A percentile compares a stretch with the other conserved stretches of the same genome.
Evolutionary conservation across 2,888 invertebrate species (phyloP).

Genomic region (Euclidia mi): DNA sequence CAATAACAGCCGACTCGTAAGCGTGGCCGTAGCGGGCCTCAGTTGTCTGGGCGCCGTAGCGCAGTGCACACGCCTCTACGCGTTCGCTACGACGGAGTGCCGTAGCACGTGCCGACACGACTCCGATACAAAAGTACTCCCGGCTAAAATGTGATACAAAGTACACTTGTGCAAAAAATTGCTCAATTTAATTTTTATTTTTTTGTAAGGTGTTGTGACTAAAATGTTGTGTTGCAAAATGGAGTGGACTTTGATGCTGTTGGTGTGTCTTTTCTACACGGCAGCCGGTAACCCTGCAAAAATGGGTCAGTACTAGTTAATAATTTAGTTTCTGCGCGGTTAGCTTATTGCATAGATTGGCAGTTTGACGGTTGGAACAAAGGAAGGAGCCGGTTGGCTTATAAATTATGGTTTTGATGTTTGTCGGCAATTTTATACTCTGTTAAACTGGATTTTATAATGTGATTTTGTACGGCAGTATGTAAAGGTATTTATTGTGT

Average conservation of each 20-base stretch:
- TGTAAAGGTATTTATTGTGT: neutral
- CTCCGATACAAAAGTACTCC: conserved; percentile 62
- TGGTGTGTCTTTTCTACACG: conserved; percentile 64
- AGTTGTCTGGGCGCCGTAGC: conserved; percentile 82
- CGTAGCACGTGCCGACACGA: conserved; percentile 58
- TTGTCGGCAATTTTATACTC: conserved; percentile 47
- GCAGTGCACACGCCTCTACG: conserved; percentile 72
- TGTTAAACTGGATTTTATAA: conserved; percentile 31
- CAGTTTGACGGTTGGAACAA: conserved; percentile 73
- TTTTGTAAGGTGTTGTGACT: conserved; percentile 57
- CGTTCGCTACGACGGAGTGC: conserved; percentile 55
- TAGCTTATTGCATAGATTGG: conserved; percentile 71
- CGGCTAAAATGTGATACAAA: conserved; percentile 71
- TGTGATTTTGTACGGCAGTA: conserved; percentile 15
- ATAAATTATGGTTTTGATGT: conserved; percentile 45
- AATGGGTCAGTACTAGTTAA: conserved; percentile 84
- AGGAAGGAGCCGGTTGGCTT: conserved; percentile 58
- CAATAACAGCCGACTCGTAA: conserved; percentile 80
- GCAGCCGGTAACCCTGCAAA: conserved; percentile 83
- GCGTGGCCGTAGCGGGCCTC: conserved; percentile 73
- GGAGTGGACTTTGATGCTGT: conserved; percentile 74
- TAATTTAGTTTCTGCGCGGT: conserved; percentile 73
- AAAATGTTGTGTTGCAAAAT: conserved; percentile 68
- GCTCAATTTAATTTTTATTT: conserved; percentile 59
- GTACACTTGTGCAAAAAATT: conserved; percentile 59